phyloP scores from a whole-genome alignment of 1,140 invertebrate genomes.

The honey bee (Apis mellifera) region DNA sequence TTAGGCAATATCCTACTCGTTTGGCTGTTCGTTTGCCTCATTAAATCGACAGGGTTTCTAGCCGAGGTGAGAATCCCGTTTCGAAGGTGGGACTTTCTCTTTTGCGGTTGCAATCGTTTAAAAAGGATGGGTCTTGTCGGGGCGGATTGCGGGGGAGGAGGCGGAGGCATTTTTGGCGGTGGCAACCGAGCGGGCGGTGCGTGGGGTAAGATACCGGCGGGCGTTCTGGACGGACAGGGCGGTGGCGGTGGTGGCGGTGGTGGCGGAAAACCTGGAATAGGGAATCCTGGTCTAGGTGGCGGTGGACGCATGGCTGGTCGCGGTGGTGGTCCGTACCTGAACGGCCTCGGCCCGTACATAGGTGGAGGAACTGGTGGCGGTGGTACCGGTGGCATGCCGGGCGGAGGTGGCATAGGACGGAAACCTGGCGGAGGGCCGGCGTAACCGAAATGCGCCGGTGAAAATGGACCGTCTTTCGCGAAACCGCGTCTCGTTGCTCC shows the following conservation, averaged over 20 bases:
- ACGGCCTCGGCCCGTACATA: constrained; percentile 47
- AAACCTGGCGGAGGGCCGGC: constrained; percentile 54
- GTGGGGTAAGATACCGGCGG: constrained; percentile 52
- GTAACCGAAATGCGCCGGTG: constrained; percentile 56
- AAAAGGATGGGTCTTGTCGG: not conserved
- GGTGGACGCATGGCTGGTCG: constrained; percentile 46
- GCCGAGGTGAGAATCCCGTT: constrained; percentile 11
- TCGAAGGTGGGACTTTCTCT: constrained; percentile 38
- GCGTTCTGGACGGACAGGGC: constrained; percentile 47
- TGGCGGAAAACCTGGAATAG: constrained; percentile 53
- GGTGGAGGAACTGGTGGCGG: constrained; percentile 51
- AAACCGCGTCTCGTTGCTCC: constrained; percentile 51
- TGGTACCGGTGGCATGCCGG: constrained; percentile 5
- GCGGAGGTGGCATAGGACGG: constrained; percentile 56
- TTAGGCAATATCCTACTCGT: constrained; percentile 15
- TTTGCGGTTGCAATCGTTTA: constrained; percentile 16
- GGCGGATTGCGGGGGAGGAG: constrained; percentile 25
- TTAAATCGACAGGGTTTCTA: not conserved
- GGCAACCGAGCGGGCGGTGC: constrained; percentile 48
- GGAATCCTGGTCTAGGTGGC: constrained; percentile 57
- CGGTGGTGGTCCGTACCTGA: constrained; percentile 60
- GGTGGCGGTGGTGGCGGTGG: constrained; percentile 53
- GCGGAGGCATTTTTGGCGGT: constrained; percentile 59
- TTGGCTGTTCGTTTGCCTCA: constrained; percentile 19
- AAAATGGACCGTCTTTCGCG: constrained; percentile 47